These are phyloP conservation scores for Oscheius myriophilus DNA, from an alignment of 2,888 invertebrate genomes.

Conservation along the genomic window DNA sequence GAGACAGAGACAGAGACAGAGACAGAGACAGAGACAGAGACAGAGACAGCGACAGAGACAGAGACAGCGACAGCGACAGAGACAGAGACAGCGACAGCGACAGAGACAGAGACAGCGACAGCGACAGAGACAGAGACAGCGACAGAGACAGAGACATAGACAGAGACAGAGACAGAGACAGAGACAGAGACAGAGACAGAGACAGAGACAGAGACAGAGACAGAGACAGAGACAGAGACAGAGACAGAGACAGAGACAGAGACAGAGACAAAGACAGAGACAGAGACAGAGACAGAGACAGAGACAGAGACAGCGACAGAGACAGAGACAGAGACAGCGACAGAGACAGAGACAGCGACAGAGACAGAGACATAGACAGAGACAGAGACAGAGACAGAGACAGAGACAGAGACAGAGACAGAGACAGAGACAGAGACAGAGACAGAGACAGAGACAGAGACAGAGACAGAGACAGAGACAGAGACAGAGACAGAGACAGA, in stretches of 20 bases:
- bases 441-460: too few species aligned
- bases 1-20: too few species aligned
- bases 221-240: background rate
- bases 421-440: background rate
- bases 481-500: background rate
- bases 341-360: background rate
- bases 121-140: background rate
- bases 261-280: too few species aligned
- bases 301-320: background rate
- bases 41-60: background rate
- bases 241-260: background rate
- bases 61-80: background rate
- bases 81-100: background rate
- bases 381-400: background rate
- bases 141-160: background rate
- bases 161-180: slow-evolving; percentile 1
- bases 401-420: background rate
- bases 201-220: background rate
- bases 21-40: background rate
- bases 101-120: background rate
- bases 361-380: background rate
- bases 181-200: background rate
- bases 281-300: background rate
- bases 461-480: background rate
- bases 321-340: background rate